A percentile compares a stretch with the other conserved stretches of the same genome.
phyloP scores from a whole-genome alignment of 2,888 invertebrate genomes.

The Coenonympha glycerion region DNA sequence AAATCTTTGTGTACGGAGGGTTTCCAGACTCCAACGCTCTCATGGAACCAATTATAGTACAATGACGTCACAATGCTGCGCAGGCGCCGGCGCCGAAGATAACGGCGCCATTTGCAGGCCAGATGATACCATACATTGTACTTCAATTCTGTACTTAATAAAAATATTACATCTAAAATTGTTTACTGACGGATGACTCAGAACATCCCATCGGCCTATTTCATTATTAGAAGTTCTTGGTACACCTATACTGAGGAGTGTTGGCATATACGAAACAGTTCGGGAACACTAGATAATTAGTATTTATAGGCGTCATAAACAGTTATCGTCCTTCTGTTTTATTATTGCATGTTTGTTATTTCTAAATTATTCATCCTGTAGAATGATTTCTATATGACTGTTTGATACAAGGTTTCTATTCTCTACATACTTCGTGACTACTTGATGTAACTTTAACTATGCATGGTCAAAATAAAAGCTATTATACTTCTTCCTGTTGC shows the following conservation, averaged over 20 bases:
- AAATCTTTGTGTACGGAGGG: conserved; percentile 21
- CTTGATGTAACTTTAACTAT: no score
- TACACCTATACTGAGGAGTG: neutral
- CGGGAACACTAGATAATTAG: neutral
- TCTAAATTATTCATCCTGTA: no score
- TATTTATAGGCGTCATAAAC: no score
- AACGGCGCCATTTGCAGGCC: conserved; percentile 62
- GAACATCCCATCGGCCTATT: conserved; percentile 1
- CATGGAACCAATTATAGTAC: conserved; percentile 35
- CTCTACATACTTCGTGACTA: no score
- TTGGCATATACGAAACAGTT: neutral
- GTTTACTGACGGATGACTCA: neutral
- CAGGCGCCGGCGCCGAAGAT: conserved; percentile 49
- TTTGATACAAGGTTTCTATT: no score
- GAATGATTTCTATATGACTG: no score
- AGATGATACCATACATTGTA: conserved; percentile 50
- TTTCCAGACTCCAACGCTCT: conserved; percentile 22
- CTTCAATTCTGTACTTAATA: conserved; percentile 17
- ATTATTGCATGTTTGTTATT: no score
- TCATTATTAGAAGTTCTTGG: neutral
- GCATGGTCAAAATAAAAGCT: no score
- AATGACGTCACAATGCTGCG: conserved; percentile 56
- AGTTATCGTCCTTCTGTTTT: no score
- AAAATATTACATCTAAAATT: conserved; percentile 1
- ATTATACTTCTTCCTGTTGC: no score